phyloP scores from a whole-genome alignment of 2,797 vertebrate genomes.

The Anabacerthia variegaticeps region DNA sequence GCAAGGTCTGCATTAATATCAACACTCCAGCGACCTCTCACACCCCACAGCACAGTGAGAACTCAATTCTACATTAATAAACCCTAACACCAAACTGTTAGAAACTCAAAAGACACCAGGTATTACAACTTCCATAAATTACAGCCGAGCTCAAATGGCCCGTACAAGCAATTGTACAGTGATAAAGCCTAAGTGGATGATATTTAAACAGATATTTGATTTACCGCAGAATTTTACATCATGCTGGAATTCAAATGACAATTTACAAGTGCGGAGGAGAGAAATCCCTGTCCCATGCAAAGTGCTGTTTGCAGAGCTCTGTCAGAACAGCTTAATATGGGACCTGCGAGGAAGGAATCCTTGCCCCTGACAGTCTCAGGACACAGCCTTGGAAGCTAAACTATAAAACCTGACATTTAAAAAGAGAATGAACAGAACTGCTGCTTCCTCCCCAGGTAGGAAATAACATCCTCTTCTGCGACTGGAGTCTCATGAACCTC shows the following conservation, averaged over 20 bases:
- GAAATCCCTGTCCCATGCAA: constrained; percentile 6
- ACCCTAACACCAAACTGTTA: constrained; percentile 40
- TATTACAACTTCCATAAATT: constrained; percentile 62
- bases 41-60: constrained; percentile 37
- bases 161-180: constrained; percentile 56
- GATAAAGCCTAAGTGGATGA: constrained; percentile 61
- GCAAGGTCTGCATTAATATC: constrained; percentile 29
- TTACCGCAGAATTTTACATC: constrained; percentile 25
- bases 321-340: neutral
- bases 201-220: constrained; percentile 65
- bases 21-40: constrained; percentile 26
- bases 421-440: neutral
- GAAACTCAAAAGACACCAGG: constrained; percentile 39
- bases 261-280: constrained; percentile 29
- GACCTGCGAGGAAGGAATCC: neutral
- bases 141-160: constrained; percentile 41
- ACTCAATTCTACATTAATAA: constrained; percentile 56
- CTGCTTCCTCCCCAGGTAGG: neutral
- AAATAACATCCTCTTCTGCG: neutral
- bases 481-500: neutral
- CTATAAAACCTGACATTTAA: neutral
- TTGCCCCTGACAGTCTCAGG: neutral
- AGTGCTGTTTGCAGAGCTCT: neutral
- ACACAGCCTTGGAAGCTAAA: neutral
- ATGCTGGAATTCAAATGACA: constrained; percentile 23